Base-by-base conservation (phyloP, 1,140 invertebrate genomes). In the Calephelis virginiensis region DNA sequence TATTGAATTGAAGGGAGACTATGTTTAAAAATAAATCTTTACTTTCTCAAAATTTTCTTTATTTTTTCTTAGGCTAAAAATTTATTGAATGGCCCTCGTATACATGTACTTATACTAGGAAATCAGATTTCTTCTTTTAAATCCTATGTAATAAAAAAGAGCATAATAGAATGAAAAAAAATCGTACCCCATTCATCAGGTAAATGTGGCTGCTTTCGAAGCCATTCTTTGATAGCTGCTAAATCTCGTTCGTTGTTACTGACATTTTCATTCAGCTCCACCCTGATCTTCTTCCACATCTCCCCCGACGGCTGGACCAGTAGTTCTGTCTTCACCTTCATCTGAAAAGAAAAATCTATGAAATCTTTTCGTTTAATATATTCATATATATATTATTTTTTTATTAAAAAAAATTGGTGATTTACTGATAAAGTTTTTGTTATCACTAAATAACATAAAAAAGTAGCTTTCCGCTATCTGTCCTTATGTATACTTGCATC, bases 251-350 rank as follows among this genome's bases (percentile, higher is more conserved):
- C 93, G 40, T 94, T 91, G 0, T 94, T 95, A 38, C 86, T 88
- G 6, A 94, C 91, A 76, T 95, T 93, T 68, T 96, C 95, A 50
- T 96, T 96, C n/a, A 97, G 88, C 82, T 97, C 96, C 68, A 93
- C 91, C 64, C 95, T 92, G 77, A 96, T 96, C 81, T 92, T 85
- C 75, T 94, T 93, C 72, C 95, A 95, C 92, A 96, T 93, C 80
- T 96, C 95, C 10, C 93, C 93, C 6, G 93, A 88, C 38, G 96
- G 96, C 75, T 96, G 96, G 67, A 95, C 91, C 78, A 95, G 92
- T 0, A 88, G 68, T 14, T 85, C 84, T 14, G 82, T 73, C 62
- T 86, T 86, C 8, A 86, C 93, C 71, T 92, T 88, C 76, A 89
- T 86, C 80, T 82, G 72, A 8, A 82, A 82, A 62, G 28, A 49